These are phyloP conservation scores for Papilio gigon DNA, from an alignment of 2,888 invertebrate genomes.

Conservation along the genomic window DNA sequence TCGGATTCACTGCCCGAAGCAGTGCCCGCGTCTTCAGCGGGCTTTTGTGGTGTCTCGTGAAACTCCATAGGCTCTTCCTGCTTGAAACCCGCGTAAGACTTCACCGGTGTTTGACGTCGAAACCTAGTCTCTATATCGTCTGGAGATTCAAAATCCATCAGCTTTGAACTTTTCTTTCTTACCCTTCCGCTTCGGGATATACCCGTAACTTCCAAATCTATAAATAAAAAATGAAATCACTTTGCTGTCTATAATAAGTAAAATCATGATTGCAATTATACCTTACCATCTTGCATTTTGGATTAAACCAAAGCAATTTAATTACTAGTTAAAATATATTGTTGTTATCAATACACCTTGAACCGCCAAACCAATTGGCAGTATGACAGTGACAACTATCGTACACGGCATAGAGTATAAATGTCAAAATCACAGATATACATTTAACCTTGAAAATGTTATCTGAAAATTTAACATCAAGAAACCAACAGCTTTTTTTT, in stretches of 20 bases:
- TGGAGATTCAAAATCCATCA: constrained; percentile 95
- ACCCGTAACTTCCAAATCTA: constrained; percentile 91
- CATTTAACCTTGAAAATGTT: too few species aligned
- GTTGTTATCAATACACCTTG: constrained; percentile 16
- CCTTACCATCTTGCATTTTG: constrained; percentile 44
- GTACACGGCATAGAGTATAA: not conserved
- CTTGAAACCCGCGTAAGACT: constrained; percentile 57
- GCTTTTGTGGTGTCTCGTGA: constrained; percentile 54
- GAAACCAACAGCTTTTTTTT: too few species aligned
- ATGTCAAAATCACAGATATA: too few species aligned
- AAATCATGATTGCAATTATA: constrained; percentile 3
- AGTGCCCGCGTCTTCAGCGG: constrained; percentile 63
- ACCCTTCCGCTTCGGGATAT: constrained; percentile 95
- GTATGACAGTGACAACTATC: constrained; percentile 12
- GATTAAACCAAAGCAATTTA: not conserved
- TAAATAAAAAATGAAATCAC: constrained; percentile 33
- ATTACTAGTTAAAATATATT: not conserved
- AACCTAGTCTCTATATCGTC: constrained; percentile 90
- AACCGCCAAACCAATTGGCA: not conserved
- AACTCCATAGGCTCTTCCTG: constrained; percentile 63
- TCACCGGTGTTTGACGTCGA: constrained; percentile 68
- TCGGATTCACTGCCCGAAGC: constrained; percentile 77
- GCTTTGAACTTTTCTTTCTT: constrained; percentile 96
- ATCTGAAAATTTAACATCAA: too few species aligned
- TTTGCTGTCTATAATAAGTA: constrained; percentile 20